phyloP scores from a whole-genome alignment of 2,113 vertebrate genomes.

The Pavo muticus region DNA sequence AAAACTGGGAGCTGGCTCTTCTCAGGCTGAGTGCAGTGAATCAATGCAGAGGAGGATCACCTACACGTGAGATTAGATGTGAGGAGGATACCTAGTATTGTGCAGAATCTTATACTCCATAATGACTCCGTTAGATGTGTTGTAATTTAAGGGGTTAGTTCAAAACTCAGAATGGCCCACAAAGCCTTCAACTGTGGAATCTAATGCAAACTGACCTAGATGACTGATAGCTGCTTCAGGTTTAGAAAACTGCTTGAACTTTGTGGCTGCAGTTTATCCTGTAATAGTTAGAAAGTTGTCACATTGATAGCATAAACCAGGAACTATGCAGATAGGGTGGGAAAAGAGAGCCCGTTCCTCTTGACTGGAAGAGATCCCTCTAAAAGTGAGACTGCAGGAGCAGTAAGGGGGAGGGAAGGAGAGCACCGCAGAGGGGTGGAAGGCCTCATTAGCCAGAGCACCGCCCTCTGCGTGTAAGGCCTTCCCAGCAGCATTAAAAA shows the following conservation, averaged over 20 bases:
- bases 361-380: background rate
- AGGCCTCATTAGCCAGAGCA: background rate
- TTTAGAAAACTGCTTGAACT: background rate
- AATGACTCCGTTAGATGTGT: background rate
- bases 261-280: background rate
- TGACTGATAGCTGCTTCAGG: background rate
- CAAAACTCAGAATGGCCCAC: background rate
- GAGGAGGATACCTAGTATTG: background rate
- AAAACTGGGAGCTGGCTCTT: background rate
- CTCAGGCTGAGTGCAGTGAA: background rate
- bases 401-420: background rate
- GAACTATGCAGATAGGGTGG: background rate
- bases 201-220: background rate
- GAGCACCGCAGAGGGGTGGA: fast-evolving
- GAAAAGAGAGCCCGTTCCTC: background rate
- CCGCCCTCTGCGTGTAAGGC: background rate
- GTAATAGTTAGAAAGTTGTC: background rate
- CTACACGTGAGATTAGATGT: background rate
- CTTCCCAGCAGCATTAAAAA: background rate
- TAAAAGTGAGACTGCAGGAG: background rate
- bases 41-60: background rate
- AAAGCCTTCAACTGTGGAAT: background rate
- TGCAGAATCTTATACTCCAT: background rate
- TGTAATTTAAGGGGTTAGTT: background rate
- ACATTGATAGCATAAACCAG: background rate